Base-by-base conservation (phyloP, 2,113 vertebrate species). In the Nothoprocta pentlandii region DNA sequence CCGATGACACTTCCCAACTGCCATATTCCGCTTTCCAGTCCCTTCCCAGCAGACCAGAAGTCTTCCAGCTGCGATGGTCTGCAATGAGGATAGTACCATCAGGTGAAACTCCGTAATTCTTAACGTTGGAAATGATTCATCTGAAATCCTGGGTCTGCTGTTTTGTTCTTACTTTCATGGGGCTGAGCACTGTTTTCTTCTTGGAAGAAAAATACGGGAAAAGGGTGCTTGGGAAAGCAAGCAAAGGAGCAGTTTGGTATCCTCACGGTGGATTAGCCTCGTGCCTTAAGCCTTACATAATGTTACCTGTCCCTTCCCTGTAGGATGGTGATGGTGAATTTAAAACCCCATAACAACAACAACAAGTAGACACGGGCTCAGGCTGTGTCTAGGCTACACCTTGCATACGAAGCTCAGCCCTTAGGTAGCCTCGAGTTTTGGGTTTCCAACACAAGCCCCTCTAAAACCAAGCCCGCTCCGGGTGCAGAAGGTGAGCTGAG, bases 51-150 rank as follows among this genome's bases (percentile, higher is more conserved):
- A 34, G 11, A 22, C 34, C 70, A 51, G 59, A 71, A 39, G 30
- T 62, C 51, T 56, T 76, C 85, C 46, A 53, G 4, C 30, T 49
- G 58, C 42, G 49, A n/a, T 11, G 32, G 6, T 23, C 73, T 47
- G 26, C 74, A 74, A 21, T 0, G 0, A 66, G 67, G 67, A 49
- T 0, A 71, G 44, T 1, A 69, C 47, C 32, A 3, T 19, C 19
- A 53, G 75, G 62, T 32, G 68, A 71, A 80, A 42, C 46, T 19
- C 25, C 16, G 4, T 34, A 28, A 26, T 39, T 53, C 56, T 67
- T 41, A 74, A 61, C 28, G 4, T 1, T 21, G 76, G 41, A 49
- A 92, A 71, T 2, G 4, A 36, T 58, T 36, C 2, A 32, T 2
- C 42, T 25, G 54, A 58, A 88, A 88, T 28, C n/a, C 6, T 14